Evolutionary conservation across 1,140 invertebrate genomes (phyloP).

Genomic region (Melipona quadrifasciata): DNA sequence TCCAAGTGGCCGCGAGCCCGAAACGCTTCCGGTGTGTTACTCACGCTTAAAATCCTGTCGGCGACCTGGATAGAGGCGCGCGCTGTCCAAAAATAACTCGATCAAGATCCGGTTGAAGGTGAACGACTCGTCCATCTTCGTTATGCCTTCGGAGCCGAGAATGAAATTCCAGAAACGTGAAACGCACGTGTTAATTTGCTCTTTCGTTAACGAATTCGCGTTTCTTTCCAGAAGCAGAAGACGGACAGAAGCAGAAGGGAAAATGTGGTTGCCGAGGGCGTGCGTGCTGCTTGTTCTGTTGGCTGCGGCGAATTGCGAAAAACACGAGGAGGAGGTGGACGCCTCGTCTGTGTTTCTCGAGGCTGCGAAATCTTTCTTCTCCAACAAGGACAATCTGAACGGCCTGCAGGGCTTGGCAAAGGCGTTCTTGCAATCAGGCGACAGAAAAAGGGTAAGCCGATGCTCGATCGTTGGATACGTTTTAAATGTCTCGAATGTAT

Average conservation of each 20-base stretch:
- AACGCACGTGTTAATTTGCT: not conserved
- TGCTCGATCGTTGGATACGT: not conserved
- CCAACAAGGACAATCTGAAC: conserved; percentile 72
- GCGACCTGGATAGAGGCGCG: conserved; percentile 22
- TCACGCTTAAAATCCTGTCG: conserved; percentile 63
- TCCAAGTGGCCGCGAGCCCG: conserved; percentile 72
- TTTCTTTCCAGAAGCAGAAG: not conserved
- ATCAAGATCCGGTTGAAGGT: conserved; percentile 67
- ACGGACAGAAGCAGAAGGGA: conserved; percentile 5
- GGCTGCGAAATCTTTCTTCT: conserved; percentile 74
- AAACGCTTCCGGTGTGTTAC: conserved; percentile 76
- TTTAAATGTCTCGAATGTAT: not conserved
- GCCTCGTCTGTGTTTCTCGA: conserved; percentile 74
- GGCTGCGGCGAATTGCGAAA: conserved; percentile 60
- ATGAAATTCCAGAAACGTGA: not conserved
- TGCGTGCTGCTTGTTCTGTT: conserved; percentile 64
- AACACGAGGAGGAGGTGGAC: conserved; percentile 70
- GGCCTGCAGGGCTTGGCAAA: conserved; percentile 73
- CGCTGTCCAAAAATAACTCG: conserved; percentile 66
- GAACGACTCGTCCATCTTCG: conserved; percentile 60
- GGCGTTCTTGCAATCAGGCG: conserved; percentile 74
- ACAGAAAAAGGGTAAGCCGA: conserved; percentile 70
- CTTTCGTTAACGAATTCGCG: not conserved
- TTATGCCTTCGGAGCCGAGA: too few species aligned
- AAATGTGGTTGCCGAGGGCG: conserved; percentile 73